phyloP scores from a whole-genome alignment of 1,140 invertebrate genomes.

The Neodiprion pinetum region DNA sequence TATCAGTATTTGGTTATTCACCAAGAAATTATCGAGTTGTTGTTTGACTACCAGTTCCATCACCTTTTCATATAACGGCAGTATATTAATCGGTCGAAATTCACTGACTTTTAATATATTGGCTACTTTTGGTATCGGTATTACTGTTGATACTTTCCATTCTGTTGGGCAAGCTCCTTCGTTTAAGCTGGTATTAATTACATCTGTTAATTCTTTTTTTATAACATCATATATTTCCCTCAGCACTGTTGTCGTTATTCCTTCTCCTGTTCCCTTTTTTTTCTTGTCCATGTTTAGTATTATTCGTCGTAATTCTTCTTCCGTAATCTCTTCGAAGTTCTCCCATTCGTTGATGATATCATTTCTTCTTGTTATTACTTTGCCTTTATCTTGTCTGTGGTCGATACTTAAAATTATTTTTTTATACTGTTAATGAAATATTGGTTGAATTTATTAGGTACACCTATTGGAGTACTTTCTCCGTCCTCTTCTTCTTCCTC shows the following conservation, averaged over 20 bases:
- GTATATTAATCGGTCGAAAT: slow-evolving; percentile 23
- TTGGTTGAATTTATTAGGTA: slow-evolving; percentile 14
- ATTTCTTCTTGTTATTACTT: neutral
- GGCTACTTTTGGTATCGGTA: slow-evolving; percentile 21
- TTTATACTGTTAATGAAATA: slow-evolving; percentile 4
- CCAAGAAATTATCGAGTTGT: slow-evolving; percentile 19
- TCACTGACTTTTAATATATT: slow-evolving; percentile 13
- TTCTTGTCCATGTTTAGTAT: neutral
- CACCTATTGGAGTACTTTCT: neutral
- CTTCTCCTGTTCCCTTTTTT: neutral
- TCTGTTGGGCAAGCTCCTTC: slow-evolving; percentile 1
- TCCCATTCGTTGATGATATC: neutral
- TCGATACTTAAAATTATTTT: neutral
- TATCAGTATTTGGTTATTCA: slow-evolving; percentile 24
- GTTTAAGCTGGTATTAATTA: neutral
- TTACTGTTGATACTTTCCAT: slow-evolving; percentile 17
- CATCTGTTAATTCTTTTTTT: neutral
- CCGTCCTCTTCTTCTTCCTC: neutral
- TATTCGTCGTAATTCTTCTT: neutral
- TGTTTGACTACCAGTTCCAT: slow-evolving; percentile 18
- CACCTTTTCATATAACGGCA: slow-evolving; percentile 18
- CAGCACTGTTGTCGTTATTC: neutral
- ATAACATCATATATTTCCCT: neutral
- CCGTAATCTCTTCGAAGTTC: neutral
- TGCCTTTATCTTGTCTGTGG: neutral